Percentiles rank a stretch among this genome's conserved stretches.
Conservation (phyloP, 2,113 vertebrate species). For the Microtus pennsylvanicus region DNA sequence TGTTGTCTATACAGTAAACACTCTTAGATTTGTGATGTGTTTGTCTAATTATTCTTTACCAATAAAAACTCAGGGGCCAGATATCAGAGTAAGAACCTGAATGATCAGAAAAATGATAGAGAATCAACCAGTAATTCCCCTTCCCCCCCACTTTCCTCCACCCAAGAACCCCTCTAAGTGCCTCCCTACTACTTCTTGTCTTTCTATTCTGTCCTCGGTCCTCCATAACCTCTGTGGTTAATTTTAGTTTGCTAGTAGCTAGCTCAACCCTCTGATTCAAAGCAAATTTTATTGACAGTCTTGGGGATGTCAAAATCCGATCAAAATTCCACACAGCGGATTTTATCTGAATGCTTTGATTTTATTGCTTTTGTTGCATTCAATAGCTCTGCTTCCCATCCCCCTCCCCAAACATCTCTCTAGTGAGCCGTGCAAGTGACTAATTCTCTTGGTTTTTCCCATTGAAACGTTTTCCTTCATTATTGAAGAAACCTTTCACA, state of each 20-base stretch:
- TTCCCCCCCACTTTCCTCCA: too few relatives aligned
- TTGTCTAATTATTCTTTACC: background rate
- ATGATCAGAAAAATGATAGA: background rate
- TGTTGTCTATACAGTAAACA: background rate
- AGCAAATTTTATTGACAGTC: too few relatives aligned
- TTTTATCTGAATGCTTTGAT: slow-evolving; percentile 33
- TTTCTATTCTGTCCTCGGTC: too few relatives aligned
- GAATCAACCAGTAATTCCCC: too few relatives aligned
- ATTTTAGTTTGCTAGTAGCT: too few relatives aligned
- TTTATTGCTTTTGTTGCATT: background rate
- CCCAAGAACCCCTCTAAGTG: too few relatives aligned
- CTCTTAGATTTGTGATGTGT: background rate
- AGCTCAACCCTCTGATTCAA: too few relatives aligned
- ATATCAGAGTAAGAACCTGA: background rate
- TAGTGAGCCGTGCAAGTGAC: background rate
- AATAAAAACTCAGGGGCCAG: background rate
- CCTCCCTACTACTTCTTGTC: too few relatives aligned
- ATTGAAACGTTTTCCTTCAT: slow-evolving; percentile 26
- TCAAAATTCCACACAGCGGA: background rate
- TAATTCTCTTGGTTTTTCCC: slow-evolving; percentile 29
- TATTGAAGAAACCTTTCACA: slow-evolving; percentile 39
- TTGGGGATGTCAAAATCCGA: too few relatives aligned
- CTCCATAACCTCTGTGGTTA: too few relatives aligned
- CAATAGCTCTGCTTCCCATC: background rate
- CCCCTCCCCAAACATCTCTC: background rate